These are phyloP conservation scores for Melipona bicolor DNA, from an alignment of 2,888 invertebrate species.

Conservation along the genomic window DNA sequence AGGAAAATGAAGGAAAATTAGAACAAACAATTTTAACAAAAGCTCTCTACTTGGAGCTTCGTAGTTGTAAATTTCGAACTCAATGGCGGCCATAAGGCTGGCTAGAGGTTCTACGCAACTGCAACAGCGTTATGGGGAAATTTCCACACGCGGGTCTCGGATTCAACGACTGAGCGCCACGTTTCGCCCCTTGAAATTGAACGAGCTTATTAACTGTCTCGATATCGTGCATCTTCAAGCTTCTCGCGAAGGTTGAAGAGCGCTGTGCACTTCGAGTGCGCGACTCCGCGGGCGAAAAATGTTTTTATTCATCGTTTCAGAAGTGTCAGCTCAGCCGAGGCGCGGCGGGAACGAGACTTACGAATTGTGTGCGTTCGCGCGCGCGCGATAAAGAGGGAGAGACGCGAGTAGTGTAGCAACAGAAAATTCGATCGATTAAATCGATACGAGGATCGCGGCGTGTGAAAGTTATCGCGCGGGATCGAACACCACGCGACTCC, in stretches of 20 bases:
- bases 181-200: background rate
- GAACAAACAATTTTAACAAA: too few species aligned
- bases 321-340: background rate
- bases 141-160: background rate
- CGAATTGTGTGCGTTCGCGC: too few species aligned
- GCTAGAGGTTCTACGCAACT: too few species aligned
- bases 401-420: background rate
- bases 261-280: conserved; percentile 1
- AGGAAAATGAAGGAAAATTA: too few species aligned
- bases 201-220: background rate
- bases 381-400: too few species aligned
- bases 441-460: conserved; percentile 4
- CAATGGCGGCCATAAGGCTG: too few species aligned
- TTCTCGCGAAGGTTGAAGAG: background rate
- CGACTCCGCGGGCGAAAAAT: background rate
- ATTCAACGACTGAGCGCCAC: background rate
- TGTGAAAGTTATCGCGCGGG: conserved; percentile 17
- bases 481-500: conserved; percentile 62
- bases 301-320: conserved; percentile 3
- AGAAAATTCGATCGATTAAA: background rate
- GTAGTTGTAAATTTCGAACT: too few species aligned
- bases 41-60: too few species aligned
- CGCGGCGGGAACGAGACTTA: background rate
- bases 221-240: conserved; percentile 17
- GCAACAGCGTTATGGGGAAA: background rate